A percentile compares a stretch with the other conserved stretches of the same genome.
These are phyloP conservation scores for Drosophila trichaetosa DNA, from an alignment of 2,888 invertebrate species.

Conservation along the genomic window DNA sequence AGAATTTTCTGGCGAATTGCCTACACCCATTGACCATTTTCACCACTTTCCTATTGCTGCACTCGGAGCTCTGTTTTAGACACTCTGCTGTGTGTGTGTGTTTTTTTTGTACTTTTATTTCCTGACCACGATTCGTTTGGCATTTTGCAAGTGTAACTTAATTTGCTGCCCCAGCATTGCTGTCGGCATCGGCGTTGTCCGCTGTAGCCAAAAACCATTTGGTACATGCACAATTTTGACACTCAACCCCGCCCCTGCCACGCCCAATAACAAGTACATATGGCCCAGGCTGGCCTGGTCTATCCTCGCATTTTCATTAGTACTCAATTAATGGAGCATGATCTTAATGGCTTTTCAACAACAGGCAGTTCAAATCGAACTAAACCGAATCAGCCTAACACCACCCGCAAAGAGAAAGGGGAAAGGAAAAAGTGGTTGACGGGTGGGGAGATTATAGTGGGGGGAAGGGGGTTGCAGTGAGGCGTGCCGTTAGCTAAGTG, in stretches of 20 bases:
- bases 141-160: constrained; percentile 75
- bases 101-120: constrained; percentile 4
- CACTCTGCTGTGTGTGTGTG: constrained; percentile 1
- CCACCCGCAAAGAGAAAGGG: neutral
- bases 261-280: constrained; percentile 66
- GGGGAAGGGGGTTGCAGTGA: constrained; percentile 32
- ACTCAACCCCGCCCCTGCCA: constrained; percentile 39
- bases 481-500: constrained; percentile 72
- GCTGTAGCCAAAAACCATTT: constrained; percentile 68
- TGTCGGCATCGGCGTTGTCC: constrained; percentile 13
- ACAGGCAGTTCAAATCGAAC: constrained; percentile 49
- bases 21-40: constrained; percentile 16
- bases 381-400: constrained; percentile 49
- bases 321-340: constrained; percentile 81
- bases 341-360: constrained; percentile 80
- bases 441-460: neutral
- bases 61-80: constrained; percentile 12
- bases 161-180: constrained; percentile 50
- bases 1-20: constrained; percentile 48
- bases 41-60: constrained; percentile 25
- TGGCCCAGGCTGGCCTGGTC: constrained; percentile 24
- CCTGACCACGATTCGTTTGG: constrained; percentile 61
- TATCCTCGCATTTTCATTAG: constrained; percentile 70
- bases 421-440: neutral
- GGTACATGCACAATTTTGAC: constrained; percentile 77